These are phyloP conservation scores for Astatotilapia flaviijosephi DNA, from an alignment of 2,113 vertebrate species.

Conservation along the genomic window DNA sequence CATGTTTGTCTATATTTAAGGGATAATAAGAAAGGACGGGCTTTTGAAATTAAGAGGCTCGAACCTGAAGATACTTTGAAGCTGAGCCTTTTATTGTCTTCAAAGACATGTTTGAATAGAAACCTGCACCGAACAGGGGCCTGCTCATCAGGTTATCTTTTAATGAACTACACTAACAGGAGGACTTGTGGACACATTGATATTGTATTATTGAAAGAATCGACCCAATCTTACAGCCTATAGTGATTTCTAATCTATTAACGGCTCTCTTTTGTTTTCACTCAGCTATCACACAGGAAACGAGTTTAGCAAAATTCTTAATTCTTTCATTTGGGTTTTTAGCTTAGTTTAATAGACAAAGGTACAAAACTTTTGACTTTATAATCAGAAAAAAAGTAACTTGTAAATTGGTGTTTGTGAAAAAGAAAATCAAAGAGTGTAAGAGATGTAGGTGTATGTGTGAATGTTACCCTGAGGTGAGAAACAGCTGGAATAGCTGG, in stretches of 20 bases:
- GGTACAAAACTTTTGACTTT: background rate
- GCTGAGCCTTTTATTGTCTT: background rate
- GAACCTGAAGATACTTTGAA: background rate
- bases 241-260: background rate
- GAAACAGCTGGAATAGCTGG: background rate
- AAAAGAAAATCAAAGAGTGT: background rate
- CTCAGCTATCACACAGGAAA: background rate
- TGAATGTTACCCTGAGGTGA: background rate
- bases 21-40: rapidly evolving
- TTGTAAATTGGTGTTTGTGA: background rate
- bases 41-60: background rate
- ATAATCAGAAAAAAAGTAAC: background rate
- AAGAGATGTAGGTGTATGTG: background rate
- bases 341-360: background rate
- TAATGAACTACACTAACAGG: background rate
- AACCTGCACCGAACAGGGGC: background rate
- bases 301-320: background rate
- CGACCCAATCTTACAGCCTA: background rate
- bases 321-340: background rate
- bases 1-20: background rate
- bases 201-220: background rate
- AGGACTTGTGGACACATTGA: background rate
- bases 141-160: background rate
- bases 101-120: background rate
- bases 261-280: background rate